A percentile compares a stretch with the other conserved stretches of the same genome.
Conservation (phyloP, 2,113 vertebrate species). For the Ceuthmochares aereus region DNA sequence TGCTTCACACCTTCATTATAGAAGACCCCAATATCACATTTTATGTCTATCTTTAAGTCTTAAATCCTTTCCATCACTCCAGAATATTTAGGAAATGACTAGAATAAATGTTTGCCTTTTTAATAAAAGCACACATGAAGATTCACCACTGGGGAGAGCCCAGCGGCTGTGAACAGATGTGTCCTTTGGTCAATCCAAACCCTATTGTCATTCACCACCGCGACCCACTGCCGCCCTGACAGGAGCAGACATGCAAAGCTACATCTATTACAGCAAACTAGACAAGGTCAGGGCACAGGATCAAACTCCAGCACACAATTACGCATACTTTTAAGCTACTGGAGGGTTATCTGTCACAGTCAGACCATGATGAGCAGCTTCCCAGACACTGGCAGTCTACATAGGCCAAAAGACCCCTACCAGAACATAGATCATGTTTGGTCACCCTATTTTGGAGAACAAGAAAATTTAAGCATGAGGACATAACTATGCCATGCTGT, state of each 20-base stretch:
- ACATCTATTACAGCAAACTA: not conserved
- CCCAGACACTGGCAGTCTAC: not conserved
- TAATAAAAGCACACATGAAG: not conserved
- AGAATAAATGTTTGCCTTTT: not conserved
- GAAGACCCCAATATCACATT: accelerated
- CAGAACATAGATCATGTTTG: not conserved
- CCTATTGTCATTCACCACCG: not conserved
- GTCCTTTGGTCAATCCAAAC: not conserved
- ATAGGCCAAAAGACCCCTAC: not conserved
- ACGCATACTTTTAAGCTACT: not conserved
- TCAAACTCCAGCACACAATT: not conserved
- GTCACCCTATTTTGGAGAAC: not conserved
- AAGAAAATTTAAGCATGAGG: not conserved
- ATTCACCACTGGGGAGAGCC: not conserved
- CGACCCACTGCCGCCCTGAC: not conserved
- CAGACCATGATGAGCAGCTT: not conserved
- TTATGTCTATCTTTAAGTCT: accelerated
- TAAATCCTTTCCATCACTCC: not conserved
- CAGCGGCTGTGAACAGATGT: constrained; percentile 6
- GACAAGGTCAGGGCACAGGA: constrained; percentile 22
- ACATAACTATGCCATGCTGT: accelerated
- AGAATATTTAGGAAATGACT: not conserved
- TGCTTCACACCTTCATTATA: not conserved
- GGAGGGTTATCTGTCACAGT: not conserved
- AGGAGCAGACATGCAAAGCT: not conserved